These are phyloP conservation scores for Halcyon smyrnensis DNA, from an alignment of 2,797 vertebrate genomes.

Conservation along the genomic window DNA sequence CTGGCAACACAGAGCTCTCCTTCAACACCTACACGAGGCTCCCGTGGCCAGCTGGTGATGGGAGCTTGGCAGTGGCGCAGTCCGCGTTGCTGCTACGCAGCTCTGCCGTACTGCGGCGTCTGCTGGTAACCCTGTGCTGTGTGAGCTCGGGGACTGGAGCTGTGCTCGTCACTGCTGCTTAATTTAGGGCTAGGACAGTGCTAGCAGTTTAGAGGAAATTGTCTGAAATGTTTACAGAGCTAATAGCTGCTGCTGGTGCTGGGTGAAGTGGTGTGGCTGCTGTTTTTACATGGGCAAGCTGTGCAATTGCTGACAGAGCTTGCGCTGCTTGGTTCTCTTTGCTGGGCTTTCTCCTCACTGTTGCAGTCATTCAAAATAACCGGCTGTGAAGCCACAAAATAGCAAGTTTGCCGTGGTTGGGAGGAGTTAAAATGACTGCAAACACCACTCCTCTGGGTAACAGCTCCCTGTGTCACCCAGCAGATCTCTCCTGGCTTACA, in stretches of 20 bases:
- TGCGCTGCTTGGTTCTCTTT: neutral
- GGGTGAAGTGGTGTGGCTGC: neutral
- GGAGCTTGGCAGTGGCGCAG: neutral
- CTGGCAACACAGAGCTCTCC: neutral
- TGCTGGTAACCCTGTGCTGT: neutral
- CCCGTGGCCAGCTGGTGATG: neutral
- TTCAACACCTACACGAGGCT: fast-evolving
- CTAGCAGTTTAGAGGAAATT: neutral
- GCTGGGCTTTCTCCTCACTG: neutral
- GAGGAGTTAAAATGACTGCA: slow-evolving; percentile 63
- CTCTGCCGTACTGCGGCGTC: neutral
- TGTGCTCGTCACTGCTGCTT: neutral
- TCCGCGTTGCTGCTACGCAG: neutral
- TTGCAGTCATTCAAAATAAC: neutral
- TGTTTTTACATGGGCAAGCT: neutral
- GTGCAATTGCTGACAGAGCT: neutral
- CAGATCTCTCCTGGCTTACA: neutral
- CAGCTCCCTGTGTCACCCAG: neutral
- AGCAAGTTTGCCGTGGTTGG: slow-evolving; percentile 26
- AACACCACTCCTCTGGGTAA: slow-evolving; percentile 9
- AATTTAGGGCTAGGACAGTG: neutral
- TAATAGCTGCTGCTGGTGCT: neutral
- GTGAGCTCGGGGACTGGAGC: neutral
- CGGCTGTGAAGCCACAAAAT: slow-evolving; percentile 20
- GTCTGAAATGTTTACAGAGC: neutral